phyloP scores from a whole-genome alignment of 1,140 invertebrate species.

The Ylistrum balloti region DNA sequence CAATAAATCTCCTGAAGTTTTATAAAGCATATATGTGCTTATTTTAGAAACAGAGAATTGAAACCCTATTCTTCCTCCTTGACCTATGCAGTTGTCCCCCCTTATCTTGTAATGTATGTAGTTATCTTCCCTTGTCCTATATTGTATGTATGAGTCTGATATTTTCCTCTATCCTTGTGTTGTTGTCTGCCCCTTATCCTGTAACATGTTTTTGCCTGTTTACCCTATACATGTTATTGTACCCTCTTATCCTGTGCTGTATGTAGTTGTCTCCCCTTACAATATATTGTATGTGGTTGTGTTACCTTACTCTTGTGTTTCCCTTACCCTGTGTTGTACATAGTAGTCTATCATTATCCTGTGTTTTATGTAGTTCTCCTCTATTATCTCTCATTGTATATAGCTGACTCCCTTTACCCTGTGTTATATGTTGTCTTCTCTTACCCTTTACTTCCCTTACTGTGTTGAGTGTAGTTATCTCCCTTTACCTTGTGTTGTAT shows the following conservation, averaged over 20 bases:
- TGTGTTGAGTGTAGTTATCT: neutral
- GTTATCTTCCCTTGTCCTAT: conserved; percentile 56
- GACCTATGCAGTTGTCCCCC: neutral
- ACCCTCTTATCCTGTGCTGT: no score
- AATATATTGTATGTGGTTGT: neutral
- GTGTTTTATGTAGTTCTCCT: neutral
- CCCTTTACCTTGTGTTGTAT: neutral
- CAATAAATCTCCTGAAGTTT: neutral
- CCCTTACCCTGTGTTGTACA: neutral
- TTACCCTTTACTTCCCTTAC: no score
- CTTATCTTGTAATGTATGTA: conserved; percentile 73
- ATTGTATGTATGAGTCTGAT: neutral
- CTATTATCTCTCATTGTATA: no score
- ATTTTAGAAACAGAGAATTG: no score
- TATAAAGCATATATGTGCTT: no score
- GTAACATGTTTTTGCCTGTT: neutral
- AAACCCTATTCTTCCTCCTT: neutral
- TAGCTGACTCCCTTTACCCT: no score
- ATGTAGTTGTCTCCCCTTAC: no score
- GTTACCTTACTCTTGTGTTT: no score
- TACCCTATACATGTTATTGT: conserved; percentile 57
- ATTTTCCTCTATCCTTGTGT: neutral
- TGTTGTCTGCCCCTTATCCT: neutral
- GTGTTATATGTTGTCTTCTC: neutral
- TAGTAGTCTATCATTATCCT: neutral